Evolutionary conservation across 2,113 vertebrate species (phyloP).

Genomic region (Ctenomys sociabilis): DNA sequence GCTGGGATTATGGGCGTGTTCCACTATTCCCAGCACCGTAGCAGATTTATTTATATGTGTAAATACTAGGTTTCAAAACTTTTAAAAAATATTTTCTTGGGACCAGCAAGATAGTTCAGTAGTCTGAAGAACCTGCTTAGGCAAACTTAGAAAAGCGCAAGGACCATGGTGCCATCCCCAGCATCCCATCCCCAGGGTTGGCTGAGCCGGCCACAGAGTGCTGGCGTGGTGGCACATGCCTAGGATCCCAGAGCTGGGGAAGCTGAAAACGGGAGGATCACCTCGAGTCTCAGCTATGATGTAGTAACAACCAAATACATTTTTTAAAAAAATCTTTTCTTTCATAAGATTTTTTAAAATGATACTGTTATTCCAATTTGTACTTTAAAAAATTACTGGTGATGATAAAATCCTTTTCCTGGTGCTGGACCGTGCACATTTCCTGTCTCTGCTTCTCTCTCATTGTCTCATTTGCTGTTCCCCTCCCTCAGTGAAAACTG

Average conservation of each 20-base stretch:
- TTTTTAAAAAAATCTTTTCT: neutral
- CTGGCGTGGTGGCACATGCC: too few species aligned
- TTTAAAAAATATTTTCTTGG: neutral
- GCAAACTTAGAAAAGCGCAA: too few species aligned
- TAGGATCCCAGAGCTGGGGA: too few species aligned
- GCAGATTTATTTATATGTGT: constrained; percentile 23
- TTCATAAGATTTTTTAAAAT: neutral
- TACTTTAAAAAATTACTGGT: neutral
- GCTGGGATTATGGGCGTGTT: neutral
- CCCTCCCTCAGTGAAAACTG: neutral
- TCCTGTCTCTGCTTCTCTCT: neutral
- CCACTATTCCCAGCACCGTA: neutral
- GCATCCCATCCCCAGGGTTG: too few species aligned
- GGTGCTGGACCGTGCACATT: neutral
- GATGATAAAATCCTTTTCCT: neutral
- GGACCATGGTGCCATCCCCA: too few species aligned
- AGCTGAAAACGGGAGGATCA: too few species aligned
- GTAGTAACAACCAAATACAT: neutral
- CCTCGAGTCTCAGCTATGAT: too few species aligned
- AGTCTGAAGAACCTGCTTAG: too few species aligned
- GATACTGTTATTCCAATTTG: neutral
- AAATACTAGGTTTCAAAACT: neutral
- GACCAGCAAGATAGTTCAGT: too few species aligned
- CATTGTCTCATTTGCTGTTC: neutral
- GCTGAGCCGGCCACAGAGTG: too few species aligned